Percentiles rank a stretch among this genome's conserved stretches.
Evolutionary conservation across 2,888 invertebrate genomes (phyloP).

Genomic region (Epistrophe eligans): DNA sequence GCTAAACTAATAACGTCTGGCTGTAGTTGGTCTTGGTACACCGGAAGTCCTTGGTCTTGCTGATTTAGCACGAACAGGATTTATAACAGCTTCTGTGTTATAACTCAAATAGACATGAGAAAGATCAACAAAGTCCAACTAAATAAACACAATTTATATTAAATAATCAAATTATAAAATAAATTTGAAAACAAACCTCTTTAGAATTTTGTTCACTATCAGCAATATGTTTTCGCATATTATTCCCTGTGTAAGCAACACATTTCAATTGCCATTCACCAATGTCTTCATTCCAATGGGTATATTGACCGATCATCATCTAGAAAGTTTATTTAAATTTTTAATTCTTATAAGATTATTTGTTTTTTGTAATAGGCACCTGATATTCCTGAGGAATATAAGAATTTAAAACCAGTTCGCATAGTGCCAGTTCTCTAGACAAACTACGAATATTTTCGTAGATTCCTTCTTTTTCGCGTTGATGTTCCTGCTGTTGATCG

Average conservation of each 20-base stretch:
- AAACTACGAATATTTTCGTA: constrained; percentile 96
- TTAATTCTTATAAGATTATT: background rate
- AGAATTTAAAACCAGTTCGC: constrained; percentile 94
- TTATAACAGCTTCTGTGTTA: constrained; percentile 85
- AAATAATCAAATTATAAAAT: background rate
- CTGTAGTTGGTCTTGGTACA: constrained; percentile 85
- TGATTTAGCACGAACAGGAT: constrained; percentile 85
- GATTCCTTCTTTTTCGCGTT: constrained; percentile 98
- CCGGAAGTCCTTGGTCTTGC: constrained; percentile 85
- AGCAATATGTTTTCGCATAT: constrained; percentile 91
- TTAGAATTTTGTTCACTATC: constrained; percentile 82
- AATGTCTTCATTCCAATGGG: constrained; percentile 99
- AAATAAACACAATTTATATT: constrained; percentile 8
- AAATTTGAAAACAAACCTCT: constrained; percentile 78
- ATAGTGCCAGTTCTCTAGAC: constrained; percentile 94
- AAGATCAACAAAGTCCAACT: constrained; percentile 87
- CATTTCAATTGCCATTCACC: constrained; percentile 99
- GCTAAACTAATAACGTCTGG: constrained; percentile 80
- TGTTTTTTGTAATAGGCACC: constrained; percentile 83
- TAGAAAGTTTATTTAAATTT: constrained; percentile 79
- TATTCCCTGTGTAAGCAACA: constrained; percentile 99
- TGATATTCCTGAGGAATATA: constrained; percentile 98
- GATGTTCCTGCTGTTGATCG: constrained; percentile 96
- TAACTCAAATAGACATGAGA: constrained; percentile 89
- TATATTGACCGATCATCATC: constrained; percentile 95